Percentiles rank a stretch among this genome's conserved stretches.
Evolutionary conservation across 2,888 invertebrate species (phyloP).

Genomic region (Chalcosyrphus nemorum): DNA sequence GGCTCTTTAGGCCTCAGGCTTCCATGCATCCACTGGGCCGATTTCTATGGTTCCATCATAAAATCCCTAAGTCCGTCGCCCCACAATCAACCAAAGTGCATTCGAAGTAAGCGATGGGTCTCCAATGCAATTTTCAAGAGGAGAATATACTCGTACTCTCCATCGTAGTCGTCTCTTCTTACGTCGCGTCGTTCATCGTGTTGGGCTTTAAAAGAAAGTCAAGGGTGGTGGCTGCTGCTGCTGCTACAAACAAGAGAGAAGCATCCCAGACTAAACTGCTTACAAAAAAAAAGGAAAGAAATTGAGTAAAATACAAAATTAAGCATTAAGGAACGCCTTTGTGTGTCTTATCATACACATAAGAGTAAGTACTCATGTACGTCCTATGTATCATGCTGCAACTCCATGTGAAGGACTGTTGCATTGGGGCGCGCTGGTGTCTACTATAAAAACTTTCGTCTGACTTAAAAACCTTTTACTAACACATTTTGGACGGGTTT

Average conservation of each 20-base stretch:
- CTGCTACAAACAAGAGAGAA: constrained; percentile 14
- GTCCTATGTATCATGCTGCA: neutral
- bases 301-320: constrained; percentile 48
- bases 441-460: neutral
- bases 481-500: constrained; percentile 8
- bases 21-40: neutral
- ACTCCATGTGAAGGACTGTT: constrained; percentile 6
- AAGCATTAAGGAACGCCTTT: constrained; percentile 44
- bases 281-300: too few relatives aligned
- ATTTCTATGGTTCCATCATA: too few relatives aligned
- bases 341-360: constrained; percentile 22
- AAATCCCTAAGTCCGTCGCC: constrained; percentile 40
- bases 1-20: too few relatives aligned
- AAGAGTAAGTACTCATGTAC: neutral
- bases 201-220: constrained; percentile 13
- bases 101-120: constrained; percentile 42
- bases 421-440: constrained; percentile 1
- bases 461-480: constrained; percentile 7
- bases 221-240: constrained; percentile 18
- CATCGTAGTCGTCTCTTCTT: neutral
- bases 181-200: too few relatives aligned
- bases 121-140: constrained; percentile 50
- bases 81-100: constrained; percentile 39
- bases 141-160: too few relatives aligned
- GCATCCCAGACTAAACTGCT: constrained; percentile 43